Conservation (phyloP, 2,797 vertebrate genomes). For the Vipera ursinii region DNA sequence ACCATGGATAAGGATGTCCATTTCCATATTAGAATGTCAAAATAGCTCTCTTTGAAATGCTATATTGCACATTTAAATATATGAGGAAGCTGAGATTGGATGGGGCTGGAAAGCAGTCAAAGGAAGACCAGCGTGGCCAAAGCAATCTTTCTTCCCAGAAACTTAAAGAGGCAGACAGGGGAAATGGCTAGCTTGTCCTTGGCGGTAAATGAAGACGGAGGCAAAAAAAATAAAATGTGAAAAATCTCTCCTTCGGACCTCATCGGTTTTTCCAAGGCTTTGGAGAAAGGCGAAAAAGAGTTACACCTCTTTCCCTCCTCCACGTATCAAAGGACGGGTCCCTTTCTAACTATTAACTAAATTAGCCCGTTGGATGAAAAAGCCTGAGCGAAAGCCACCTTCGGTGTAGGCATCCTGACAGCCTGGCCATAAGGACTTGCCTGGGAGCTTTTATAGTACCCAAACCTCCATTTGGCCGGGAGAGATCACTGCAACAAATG, state of each 20-base stretch:
- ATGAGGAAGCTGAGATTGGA: background rate
- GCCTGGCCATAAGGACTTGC: constrained; percentile 55
- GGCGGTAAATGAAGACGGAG: accelerated
- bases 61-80: background rate
- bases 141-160: constrained; percentile 23
- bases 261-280: background rate
- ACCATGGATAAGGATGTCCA: background rate
- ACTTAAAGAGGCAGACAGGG: background rate
- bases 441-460: constrained; percentile 57
- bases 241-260: accelerated
- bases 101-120: background rate
- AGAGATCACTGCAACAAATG: constrained; percentile 64
- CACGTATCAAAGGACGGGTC: background rate
- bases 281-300: accelerated
- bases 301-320: background rate
- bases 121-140: constrained; percentile 24
- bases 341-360: background rate
- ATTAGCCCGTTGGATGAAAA: background rate
- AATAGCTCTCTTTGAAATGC: background rate
- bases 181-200: background rate
- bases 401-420: constrained; percentile 16
- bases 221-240: background rate
- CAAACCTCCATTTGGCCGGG: constrained; percentile 53
- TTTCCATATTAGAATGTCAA: background rate
- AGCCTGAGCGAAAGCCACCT: background rate